A percentile compares a stretch with the other conserved stretches of the same genome.
phyloP scores from a whole-genome alignment of 1,140 invertebrate genomes.

The Neodiprion pinetum region DNA sequence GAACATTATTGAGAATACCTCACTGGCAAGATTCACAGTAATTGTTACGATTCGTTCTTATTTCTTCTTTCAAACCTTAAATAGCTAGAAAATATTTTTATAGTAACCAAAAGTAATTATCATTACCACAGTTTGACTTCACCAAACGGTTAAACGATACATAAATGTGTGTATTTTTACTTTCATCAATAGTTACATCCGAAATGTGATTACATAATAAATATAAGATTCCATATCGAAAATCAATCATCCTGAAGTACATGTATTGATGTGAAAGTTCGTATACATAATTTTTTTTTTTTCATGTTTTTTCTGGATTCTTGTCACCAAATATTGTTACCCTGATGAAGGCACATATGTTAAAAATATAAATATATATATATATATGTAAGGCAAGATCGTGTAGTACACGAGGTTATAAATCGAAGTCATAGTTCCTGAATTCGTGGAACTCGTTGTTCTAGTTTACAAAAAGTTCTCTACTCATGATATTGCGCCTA shows the following conservation, averaged over 20 bases:
- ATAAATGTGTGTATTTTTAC: not conserved
- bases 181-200: not conserved
- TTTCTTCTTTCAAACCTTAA: not conserved
- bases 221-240: too few species aligned
- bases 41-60: conserved; percentile 1
- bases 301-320: not conserved
- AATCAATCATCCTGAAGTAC: too few species aligned
- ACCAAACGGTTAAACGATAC: not conserved
- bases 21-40: conserved; percentile 37
- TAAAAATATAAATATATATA: not conserved
- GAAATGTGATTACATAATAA: not conserved
- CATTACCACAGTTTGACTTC: conserved; percentile 15
- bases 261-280: too few species aligned
- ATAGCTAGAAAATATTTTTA: conserved; percentile 22
- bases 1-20: conserved; percentile 25
- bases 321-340: not conserved
- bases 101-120: conserved; percentile 17
- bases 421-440: not conserved
- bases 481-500: not conserved
- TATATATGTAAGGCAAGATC: not conserved
- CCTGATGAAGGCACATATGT: not conserved
- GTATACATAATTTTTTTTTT: too few species aligned
- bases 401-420: not conserved
- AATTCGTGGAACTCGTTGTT: not conserved
- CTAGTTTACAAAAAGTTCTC: too few species aligned